phyloP scores from a whole-genome alignment of 1,140 invertebrate genomes.

The Vanessa atalanta region DNA sequence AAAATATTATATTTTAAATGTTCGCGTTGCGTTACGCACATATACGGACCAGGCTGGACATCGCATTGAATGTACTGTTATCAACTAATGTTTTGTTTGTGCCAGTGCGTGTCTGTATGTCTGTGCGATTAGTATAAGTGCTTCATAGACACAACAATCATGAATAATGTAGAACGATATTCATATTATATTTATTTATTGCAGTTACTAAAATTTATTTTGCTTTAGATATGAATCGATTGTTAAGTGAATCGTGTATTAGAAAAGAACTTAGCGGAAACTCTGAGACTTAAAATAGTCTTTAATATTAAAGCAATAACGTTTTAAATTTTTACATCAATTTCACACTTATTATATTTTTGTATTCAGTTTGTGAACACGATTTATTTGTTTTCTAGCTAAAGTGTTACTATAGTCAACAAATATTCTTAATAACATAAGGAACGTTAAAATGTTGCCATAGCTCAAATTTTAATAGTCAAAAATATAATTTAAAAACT shows the following conservation, averaged over 20 bases:
- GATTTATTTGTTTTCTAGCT: background rate
- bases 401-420: background rate
- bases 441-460: background rate
- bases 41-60: no score
- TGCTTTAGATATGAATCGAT: no score
- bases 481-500: background rate
- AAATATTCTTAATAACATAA: background rate
- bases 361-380: background rate
- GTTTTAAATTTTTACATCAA: background rate
- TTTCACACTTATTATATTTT: background rate
- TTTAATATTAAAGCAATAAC: conserved; percentile 2
- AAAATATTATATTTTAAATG: no score
- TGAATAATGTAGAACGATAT: no score
- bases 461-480: background rate
- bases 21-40: no score
- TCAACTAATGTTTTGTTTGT: no score
- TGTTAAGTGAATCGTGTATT: background rate
- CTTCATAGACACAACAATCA: no score
- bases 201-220: no score
- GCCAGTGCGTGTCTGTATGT: no score
- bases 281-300: background rate
- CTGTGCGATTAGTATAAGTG: no score
- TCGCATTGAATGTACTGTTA: no score
- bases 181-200: no score
- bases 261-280: background rate